Evolutionary conservation across 2,888 invertebrate genomes (phyloP).

Genomic region (Rhaphigaster nebulosa): DNA sequence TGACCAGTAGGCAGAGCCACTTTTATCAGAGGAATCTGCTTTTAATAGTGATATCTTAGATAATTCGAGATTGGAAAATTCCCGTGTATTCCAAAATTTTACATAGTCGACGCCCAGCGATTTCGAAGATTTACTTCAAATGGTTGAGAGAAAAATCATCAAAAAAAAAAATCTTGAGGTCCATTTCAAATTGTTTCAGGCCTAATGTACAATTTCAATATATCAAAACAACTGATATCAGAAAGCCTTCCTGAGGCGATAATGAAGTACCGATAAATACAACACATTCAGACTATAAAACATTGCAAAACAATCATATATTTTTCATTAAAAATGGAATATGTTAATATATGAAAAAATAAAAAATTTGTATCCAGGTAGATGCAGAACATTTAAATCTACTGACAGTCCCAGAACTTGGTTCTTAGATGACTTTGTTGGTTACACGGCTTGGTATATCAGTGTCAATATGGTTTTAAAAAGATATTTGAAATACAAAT

Average conservation of each 20-base stretch:
- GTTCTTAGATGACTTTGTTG: background rate
- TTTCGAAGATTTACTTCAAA: background rate
- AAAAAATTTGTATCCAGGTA: too few species aligned
- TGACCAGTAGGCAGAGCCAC: too few species aligned
- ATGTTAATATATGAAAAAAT: too few species aligned
- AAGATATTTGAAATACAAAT: background rate
- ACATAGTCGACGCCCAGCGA: too few species aligned
- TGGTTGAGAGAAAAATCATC: background rate
- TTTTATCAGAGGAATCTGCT: too few species aligned
- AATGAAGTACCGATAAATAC: background rate
- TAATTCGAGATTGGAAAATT: too few species aligned
- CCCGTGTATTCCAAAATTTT: too few species aligned
- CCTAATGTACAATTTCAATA: background rate
- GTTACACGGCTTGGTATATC: background rate
- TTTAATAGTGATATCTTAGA: too few species aligned
- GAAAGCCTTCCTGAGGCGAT: background rate
- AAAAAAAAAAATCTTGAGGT: background rate
- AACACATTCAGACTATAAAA: background rate
- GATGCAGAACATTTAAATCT: background rate
- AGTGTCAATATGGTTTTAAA: background rate
- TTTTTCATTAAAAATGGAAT: background rate
- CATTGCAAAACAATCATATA: background rate
- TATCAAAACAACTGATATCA: background rate
- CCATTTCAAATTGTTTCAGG: too few species aligned
- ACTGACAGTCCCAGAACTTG: background rate